These are phyloP conservation scores for Amiota communis DNA, from an alignment of 2,888 invertebrate species.

Conservation along the genomic window DNA sequence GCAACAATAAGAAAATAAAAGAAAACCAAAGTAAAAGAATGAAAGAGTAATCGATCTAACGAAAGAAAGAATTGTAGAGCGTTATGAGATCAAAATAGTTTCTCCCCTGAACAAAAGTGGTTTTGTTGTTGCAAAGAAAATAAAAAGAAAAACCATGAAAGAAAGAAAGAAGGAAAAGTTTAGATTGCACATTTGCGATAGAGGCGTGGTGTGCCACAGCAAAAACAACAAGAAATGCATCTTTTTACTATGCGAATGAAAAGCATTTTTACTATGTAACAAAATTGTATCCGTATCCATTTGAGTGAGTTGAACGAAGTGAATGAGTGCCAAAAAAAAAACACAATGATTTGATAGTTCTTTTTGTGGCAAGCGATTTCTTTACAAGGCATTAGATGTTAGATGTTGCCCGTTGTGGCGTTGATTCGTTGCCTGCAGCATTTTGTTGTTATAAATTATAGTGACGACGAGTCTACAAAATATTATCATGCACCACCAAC, in stretches of 20 bases:
- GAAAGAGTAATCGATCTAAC: background rate
- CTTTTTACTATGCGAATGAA: background rate
- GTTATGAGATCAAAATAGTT: no score
- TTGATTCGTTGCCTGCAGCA: slow-evolving; percentile 60
- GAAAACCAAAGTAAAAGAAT: background rate
- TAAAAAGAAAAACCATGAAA: no score
- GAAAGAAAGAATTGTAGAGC: background rate
- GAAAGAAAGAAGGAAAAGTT: slow-evolving; percentile 56
- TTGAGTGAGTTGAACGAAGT: no score
- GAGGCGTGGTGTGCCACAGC: slow-evolving; percentile 70
- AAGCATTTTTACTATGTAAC: slow-evolving; percentile 18
- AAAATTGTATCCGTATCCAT: background rate
- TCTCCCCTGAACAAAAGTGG: no score
- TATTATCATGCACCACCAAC: slow-evolving; percentile 32
- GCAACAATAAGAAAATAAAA: background rate
- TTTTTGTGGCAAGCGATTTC: background rate
- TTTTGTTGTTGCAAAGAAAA: no score
- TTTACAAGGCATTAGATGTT: slow-evolving; percentile 23
- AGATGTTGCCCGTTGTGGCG: no score
- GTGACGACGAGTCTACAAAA: slow-evolving; percentile 63
- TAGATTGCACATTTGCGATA: slow-evolving; percentile 71
- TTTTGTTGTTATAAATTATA: slow-evolving; percentile 63
- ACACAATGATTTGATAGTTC: slow-evolving; percentile 24
- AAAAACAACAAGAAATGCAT: slow-evolving; percentile 18
- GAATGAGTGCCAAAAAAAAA: background rate